Conservation (phyloP, 2,797 vertebrate genomes). For the Crax fasciolata region DNA sequence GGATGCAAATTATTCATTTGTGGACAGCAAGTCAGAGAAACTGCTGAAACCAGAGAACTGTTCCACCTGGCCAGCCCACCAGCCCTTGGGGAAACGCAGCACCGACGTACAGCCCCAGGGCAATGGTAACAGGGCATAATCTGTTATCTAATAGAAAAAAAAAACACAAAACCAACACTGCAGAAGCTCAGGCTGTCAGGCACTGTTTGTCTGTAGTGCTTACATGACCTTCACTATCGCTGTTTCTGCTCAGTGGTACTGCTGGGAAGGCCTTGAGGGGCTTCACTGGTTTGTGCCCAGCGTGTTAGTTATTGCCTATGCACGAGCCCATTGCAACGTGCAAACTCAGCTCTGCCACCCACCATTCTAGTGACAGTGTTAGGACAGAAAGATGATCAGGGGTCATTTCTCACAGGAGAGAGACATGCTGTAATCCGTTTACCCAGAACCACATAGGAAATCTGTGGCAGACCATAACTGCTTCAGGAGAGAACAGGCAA, state of each 20-base stretch:
- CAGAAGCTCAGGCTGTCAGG: constrained; percentile 31
- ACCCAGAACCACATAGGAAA: neutral
- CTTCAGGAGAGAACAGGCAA: neutral
- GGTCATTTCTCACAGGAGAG: neutral
- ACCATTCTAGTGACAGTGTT: neutral
- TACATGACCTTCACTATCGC: neutral
- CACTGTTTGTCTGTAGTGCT: neutral
- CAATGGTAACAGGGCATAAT: neutral
- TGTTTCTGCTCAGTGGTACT: neutral
- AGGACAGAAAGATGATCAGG: neutral
- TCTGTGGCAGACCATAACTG: neutral
- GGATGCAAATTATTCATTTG: neutral
- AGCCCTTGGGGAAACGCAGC: neutral
- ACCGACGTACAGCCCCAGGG: neutral
- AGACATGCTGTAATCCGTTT: neutral
- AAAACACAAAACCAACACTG: constrained; percentile 8
- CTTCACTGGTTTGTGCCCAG: neutral
- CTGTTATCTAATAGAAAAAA: constrained; percentile 12
- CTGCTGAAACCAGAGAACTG: neutral
- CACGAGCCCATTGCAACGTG: fast-evolving
- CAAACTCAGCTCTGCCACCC: neutral
- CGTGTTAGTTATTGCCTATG: fast-evolving
- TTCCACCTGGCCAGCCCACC: neutral
- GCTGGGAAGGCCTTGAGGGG: neutral
- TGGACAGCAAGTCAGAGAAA: neutral